A percentile compares a stretch with the other conserved stretches of the same genome.
These are phyloP conservation scores for Trileptium ribeirensis DNA, from an alignment of 2,888 invertebrate species.

Conservation along the genomic window DNA sequence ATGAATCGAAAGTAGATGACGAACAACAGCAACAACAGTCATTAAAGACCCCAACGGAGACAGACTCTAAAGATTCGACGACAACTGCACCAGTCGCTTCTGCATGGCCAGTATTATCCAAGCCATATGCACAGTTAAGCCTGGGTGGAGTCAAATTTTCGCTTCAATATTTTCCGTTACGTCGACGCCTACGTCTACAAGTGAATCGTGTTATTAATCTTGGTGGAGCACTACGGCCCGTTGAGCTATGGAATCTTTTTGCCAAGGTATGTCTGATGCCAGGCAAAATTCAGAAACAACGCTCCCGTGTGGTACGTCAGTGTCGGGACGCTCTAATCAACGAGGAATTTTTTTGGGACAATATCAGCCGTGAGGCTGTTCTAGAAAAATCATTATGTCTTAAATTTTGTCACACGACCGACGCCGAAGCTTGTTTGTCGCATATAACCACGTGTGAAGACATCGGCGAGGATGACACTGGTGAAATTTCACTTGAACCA, in stretches of 20 bases:
- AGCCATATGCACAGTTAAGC: background rate
- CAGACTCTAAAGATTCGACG: background rate
- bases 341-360: slow-evolving; percentile 54
- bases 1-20: background rate
- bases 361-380: slow-evolving; percentile 51
- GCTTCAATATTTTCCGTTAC: slow-evolving; percentile 53
- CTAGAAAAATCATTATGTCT: slow-evolving; percentile 49
- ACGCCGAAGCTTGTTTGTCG: no score
- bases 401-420: slow-evolving; percentile 47
- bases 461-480: no score
- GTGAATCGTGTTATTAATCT: slow-evolving; percentile 50
- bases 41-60: background rate
- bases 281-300: slow-evolving; percentile 53
- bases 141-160: background rate
- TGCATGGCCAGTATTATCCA: background rate
- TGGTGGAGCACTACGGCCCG: slow-evolving; percentile 50
- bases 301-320: slow-evolving; percentile 42
- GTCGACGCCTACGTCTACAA: slow-evolving; percentile 52
- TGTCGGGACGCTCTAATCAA: slow-evolving; percentile 46
- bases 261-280: slow-evolving; percentile 53
- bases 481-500: no score
- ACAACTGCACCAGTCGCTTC: background rate
- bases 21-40: background rate
- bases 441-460: no score
- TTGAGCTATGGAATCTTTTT: slow-evolving; percentile 50